A percentile compares a stretch with the other conserved stretches of the same genome.
These are phyloP conservation scores for Labroides dimidiatus DNA, from an alignment of 2,797 vertebrate species.

Conservation along the genomic window DNA sequence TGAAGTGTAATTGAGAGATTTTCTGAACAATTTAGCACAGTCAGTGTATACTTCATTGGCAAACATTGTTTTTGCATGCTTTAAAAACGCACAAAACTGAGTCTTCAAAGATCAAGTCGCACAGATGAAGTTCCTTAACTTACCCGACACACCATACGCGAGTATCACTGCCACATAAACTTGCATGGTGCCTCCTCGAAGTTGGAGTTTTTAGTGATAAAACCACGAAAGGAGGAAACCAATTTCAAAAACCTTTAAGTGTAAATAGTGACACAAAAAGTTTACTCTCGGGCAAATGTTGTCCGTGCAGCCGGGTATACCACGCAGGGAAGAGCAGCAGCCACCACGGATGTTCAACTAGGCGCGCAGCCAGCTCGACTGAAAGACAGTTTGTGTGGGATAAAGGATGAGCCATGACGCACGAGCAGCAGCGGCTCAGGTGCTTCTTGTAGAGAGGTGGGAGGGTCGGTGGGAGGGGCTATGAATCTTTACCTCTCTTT, in stretches of 20 bases:
- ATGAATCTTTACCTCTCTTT: background rate
- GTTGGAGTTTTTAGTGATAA: background rate
- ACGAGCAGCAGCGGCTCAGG: slow-evolving; percentile 38
- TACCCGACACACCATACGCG: slow-evolving; percentile 66
- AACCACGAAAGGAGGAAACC: background rate
- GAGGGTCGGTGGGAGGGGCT: background rate
- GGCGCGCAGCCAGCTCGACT: slow-evolving; percentile 16
- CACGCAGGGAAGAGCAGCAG: background rate
- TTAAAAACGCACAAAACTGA: background rate
- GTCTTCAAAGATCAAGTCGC: background rate
- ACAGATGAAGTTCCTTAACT: slow-evolving; percentile 47
- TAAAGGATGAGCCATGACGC: slow-evolving; percentile 57
- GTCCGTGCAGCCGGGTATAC: background rate
- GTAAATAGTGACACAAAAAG: slow-evolving; percentile 37
- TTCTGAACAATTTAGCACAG: no score
- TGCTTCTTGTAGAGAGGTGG: slow-evolving; percentile 20
- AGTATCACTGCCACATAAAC: slow-evolving; percentile 62
- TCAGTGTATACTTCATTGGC: no score
- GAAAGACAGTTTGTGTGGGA: background rate
- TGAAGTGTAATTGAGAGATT: no score
- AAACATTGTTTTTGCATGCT: background rate
- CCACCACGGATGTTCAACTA: slow-evolving; percentile 11
- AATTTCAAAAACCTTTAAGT: background rate
- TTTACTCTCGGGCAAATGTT: slow-evolving; percentile 10
- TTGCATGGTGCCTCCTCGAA: slow-evolving; percentile 54